Evolutionary conservation across 2,797 vertebrate genomes (phyloP), one percentile per base, ranked within the genome.

Genomic region (Liparis tanakae): DNA sequence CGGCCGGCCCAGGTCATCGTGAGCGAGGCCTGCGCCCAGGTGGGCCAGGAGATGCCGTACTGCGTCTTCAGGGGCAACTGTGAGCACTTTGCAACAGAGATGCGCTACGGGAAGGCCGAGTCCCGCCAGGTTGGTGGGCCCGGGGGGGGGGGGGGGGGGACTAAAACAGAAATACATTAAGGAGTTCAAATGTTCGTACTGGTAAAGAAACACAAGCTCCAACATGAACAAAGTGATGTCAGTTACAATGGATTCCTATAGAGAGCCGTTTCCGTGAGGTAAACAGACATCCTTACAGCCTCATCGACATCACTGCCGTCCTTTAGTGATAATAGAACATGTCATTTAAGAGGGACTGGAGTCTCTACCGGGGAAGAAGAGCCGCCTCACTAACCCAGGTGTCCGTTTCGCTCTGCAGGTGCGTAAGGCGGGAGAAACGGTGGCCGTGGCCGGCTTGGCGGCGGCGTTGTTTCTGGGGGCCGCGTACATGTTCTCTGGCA

Each of bases 11-110:
- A 0, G 2, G 64, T 86, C 20, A 96, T 97, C 18, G 50, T 96
- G 51, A 83, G 22, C 41, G 92, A 91, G 4, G 96, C 96, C 0
- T 17, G 87, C 25, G 53, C 62, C 0, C 20, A 48, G 72, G 91
- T 96, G 78, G 96, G 92, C 6, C 0, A 25, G 15, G 90, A 92
- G 76, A 62, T 94, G 43, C 75, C 87, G 0, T 98, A 96, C 78
- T 94, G 90, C 7, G 71, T 97, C 70, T 67, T 95, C 63, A 91
- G 87, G 0, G 54, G 85, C 0, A 98, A 97, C 93, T 98, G 97
- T 4, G 96, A 97, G 82, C 96, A 98, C 88, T 97, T 97, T 25
- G 96, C 80, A 59, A 98, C 91, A 0, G 92, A 94, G 25, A 83
- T 97, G 73, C 94, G 96, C 70, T 97, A 97, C 0, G 96, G 96